Evolutionary conservation across 2,113 vertebrate species (phyloP).

Genomic region (Falcunculus frontatus): DNA sequence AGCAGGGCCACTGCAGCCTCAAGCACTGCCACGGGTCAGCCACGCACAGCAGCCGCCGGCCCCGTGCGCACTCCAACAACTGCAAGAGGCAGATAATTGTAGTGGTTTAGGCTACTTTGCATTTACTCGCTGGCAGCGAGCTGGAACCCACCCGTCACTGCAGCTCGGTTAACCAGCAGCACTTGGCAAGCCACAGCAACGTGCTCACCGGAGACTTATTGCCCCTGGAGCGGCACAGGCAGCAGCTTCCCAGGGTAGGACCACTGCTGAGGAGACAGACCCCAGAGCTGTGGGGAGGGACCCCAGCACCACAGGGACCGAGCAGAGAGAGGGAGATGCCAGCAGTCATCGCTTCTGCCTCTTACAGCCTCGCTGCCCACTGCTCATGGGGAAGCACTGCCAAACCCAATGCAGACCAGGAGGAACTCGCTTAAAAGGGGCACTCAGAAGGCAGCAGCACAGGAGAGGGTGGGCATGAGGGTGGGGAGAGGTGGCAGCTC

Average conservation of each 20-base stretch:
- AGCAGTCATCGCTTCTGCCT: background rate
- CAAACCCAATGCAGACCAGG: background rate
- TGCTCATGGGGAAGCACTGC: background rate
- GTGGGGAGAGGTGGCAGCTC: background rate
- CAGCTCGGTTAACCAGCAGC: conserved; percentile 49
- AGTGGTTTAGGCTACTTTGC: conserved; percentile 48
- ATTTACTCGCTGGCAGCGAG: conserved; percentile 1
- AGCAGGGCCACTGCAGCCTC: background rate
- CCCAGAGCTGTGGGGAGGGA: background rate
- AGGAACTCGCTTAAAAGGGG: background rate
- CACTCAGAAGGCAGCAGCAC: background rate
- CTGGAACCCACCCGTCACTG: conserved; percentile 18
- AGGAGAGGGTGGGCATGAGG: background rate
- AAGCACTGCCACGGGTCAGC: background rate
- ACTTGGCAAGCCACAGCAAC: conserved; percentile 27
- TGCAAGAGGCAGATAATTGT: conserved; percentile 35
- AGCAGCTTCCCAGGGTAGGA: background rate
- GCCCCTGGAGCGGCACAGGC: accelerated
- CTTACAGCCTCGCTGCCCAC: background rate
- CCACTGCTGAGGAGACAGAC: background rate
- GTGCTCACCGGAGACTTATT: background rate
- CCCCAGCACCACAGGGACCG: accelerated
- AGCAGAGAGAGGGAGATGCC: background rate
- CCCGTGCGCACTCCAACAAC: background rate
- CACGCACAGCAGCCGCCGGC: background rate